Evolutionary conservation across 1,140 invertebrate species (phyloP), one percentile per base, ranked within the genome.

Genomic region (Ganaspis sp.): DNA sequence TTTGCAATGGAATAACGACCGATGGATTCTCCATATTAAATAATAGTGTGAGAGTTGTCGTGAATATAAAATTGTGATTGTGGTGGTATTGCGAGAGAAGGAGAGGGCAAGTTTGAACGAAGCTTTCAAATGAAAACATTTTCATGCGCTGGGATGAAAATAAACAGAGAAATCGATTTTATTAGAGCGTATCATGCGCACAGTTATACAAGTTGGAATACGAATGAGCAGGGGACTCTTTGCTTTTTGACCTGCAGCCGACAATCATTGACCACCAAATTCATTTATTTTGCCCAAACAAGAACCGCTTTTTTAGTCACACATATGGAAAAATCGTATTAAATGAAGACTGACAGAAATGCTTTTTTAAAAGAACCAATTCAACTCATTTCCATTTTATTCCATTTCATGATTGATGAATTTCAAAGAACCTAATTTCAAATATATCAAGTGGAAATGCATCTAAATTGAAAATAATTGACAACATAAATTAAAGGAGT

Each of bases 111-210:
- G 19, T 54, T 64, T 29, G 58, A 34, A 29, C 21, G 12, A 64
- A 64, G 23, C 58, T 64, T 64, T 12, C 58, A 64, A 34, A 64
- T 64, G 58, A 64, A 64, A 64, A 64, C 58, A 64, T 64, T 64
- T 64, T 64, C 58, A 64, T 64, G 9, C 58, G 23, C 23, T 15
- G 26, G 23, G 26, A 34, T 64, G 74, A 78, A 83, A 81, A 81
- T 84, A 83, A 86, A 86, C 80, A 81, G 81, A 82, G 77, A 74
- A 78, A 76, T 86, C 78, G 82, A 85, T 85, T 86, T 85, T 79
- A 82, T 81, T 80, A 79, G 9, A 34, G 49, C 58, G 58, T 26
- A 64, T 64, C 23, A 29, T 29, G 58, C 23, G 58, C 58, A 64
- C 23, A 58, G 21, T 26, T 15, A 58, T 29, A 58, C 54, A 34